Evolutionary conservation across 2,797 vertebrate species (phyloP).

Genomic region (Florisuga fusca): DNA sequence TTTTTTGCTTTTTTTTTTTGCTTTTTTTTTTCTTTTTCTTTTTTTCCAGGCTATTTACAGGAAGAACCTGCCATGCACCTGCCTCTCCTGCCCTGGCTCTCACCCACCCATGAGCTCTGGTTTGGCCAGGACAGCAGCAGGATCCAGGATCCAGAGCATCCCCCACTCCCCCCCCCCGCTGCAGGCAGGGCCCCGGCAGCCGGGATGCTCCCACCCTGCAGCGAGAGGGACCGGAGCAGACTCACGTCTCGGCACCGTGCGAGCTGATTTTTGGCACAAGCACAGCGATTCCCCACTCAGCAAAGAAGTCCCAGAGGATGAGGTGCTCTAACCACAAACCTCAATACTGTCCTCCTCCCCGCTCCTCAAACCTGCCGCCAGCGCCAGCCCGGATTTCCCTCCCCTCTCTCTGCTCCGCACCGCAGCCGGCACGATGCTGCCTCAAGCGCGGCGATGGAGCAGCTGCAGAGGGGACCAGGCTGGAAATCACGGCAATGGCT

Average conservation of each 20-base stretch:
- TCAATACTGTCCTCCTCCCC: background rate
- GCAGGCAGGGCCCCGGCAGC: background rate
- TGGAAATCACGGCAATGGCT: background rate
- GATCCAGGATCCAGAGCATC: background rate
- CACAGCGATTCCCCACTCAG: background rate
- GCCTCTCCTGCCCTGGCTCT: background rate
- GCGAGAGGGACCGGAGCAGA: accelerated
- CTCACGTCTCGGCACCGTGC: accelerated
- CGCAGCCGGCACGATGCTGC: background rate
- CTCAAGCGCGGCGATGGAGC: background rate
- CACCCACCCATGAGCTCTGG: background rate
- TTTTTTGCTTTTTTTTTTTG: background rate
- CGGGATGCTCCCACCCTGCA: background rate
- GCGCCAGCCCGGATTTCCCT: background rate
- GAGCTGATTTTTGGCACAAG: background rate
- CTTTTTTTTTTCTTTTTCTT: background rate
- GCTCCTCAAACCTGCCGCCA: background rate
- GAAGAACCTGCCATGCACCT: accelerated
- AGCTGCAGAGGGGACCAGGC: background rate
- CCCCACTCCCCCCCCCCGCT: background rate
- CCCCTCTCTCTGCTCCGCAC: background rate
- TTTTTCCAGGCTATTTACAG: background rate
- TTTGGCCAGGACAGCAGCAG: background rate
- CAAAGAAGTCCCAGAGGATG: background rate
- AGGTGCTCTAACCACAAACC: background rate